Evolutionary conservation across 1,140 invertebrate genomes (phyloP).

Genomic region (Aphelinus certus): DNA sequence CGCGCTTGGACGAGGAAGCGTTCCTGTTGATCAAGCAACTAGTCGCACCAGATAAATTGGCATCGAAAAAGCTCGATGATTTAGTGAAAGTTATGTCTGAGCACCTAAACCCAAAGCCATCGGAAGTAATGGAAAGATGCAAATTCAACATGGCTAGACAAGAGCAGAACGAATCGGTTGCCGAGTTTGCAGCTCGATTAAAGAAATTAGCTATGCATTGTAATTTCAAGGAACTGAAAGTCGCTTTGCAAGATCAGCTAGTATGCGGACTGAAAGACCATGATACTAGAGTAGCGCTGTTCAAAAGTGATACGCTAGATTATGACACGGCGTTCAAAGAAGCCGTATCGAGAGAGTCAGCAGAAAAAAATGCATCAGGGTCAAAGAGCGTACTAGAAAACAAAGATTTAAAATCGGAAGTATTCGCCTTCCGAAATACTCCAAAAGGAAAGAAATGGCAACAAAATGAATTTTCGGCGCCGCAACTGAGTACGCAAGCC

Average conservation of each 20-base stretch:
- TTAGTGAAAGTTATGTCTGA: slow-evolving; percentile 14
- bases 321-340: slow-evolving; percentile 34
- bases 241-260: slow-evolving; percentile 27
- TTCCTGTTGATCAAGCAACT: not conserved
- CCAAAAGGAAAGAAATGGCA: not conserved
- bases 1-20: slow-evolving; percentile 5
- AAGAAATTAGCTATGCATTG: slow-evolving; percentile 37
- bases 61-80: not conserved
- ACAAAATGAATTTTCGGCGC: slow-evolving; percentile 1
- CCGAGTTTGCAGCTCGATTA: slow-evolving; percentile 36
- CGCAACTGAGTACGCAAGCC: not conserved
- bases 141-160: slow-evolving; percentile 23
- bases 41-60: not conserved
- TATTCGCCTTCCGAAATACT: slow-evolving; percentile 1
- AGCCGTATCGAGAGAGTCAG: slow-evolving; percentile 26
- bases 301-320: slow-evolving; percentile 21
- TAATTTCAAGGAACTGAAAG: slow-evolving; percentile 22
- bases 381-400: slow-evolving; percentile 5
- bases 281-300: slow-evolving; percentile 28
- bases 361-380: slow-evolving; percentile 24
- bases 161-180: slow-evolving; percentile 10
- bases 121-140: too few species aligned
- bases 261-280: slow-evolving; percentile 33
- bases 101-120: slow-evolving; percentile 32
- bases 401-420: not conserved